phyloP scores from a whole-genome alignment of 2,797 vertebrate genomes.

The Sebastes hubbsi region DNA sequence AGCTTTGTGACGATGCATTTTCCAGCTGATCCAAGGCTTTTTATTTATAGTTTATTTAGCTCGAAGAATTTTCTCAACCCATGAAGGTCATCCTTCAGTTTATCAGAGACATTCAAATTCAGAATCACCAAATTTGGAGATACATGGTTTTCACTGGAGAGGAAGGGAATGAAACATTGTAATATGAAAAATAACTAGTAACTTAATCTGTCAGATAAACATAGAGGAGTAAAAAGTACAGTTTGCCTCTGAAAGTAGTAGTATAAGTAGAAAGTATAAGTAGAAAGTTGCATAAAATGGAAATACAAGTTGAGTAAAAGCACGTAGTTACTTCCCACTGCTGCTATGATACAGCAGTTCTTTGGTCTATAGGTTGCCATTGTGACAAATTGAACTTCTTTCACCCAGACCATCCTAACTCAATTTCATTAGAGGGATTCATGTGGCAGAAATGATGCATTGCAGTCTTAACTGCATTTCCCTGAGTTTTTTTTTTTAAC shows the following conservation, averaged over 20 bases:
- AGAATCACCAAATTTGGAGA: too few species aligned
- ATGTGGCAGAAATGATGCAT: constrained; percentile 81
- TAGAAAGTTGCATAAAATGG: neutral
- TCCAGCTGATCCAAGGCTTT: neutral
- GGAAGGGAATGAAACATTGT: too few species aligned
- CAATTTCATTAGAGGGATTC: constrained; percentile 34
- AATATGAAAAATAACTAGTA: too few species aligned
- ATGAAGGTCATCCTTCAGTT: too few species aligned
- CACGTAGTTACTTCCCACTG: neutral
- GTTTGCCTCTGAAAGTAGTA: neutral
- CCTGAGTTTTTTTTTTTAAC: neutral
- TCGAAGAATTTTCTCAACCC: neutral
- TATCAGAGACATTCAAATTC: too few species aligned
- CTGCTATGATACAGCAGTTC: neutral
- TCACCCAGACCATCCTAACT: neutral
- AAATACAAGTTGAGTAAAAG: neutral
- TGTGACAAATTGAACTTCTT: neutral
- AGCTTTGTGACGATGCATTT: neutral
- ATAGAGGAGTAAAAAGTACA: neutral
- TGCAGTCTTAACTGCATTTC: constrained; percentile 73
- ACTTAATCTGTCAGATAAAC: neutral
- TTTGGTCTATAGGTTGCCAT: neutral
- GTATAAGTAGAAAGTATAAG: neutral
- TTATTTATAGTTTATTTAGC: too few species aligned
- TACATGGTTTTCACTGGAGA: too few species aligned